Base-by-base conservation (phyloP, 2,797 vertebrate genomes). In the Acrossocheilus wenchowensis region DNA sequence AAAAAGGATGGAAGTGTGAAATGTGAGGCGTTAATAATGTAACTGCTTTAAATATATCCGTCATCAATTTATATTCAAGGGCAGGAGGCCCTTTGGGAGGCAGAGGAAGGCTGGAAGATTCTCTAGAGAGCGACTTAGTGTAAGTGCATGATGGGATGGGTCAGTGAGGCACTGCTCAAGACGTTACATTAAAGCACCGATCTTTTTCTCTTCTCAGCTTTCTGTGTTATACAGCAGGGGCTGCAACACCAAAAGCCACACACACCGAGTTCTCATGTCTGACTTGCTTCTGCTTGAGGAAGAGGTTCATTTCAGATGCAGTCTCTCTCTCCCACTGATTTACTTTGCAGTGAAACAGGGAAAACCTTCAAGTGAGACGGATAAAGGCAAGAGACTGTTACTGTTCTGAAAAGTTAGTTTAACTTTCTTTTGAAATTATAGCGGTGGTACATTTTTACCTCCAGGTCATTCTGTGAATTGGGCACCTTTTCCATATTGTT, bases 11-110 rank as follows among this genome's bases (percentile, higher is more conserved):
- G 48, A 87, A 78, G 80, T 83, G 85, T 45, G 75, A 86, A 87
- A 91, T 88, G 78, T 54, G 69, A 83, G 77, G 60, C 41, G 52
- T 89, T 89, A 90, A 90, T 88, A 90, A 91, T 90, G 84, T 87
- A 89, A 79, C 86, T 86, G 86, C 82, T 90, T 91, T 89, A 91
- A 89, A 90, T 91, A 90, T 88, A 89, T 77, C 87, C 72, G 72
- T 91, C 87, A 88, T 90, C 85, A 85, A 90, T 91, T 89, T 91
- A 88, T 85, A 89, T 89, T 91, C 90, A 91, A 91, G 90, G 89
- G 86, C 88, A 90, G 80, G 43, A 78, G 84, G 30, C 43, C 87
- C 79, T 78, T n/a, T 83, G 87, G 89, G 86, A 89, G 64, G 75
- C 87, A 82, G 45, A 81, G 57, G 48, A 43, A 88, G 82, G 74